Percentiles rank a stretch among this genome's conserved stretches.
Conservation (phyloP, 2,113 vertebrate species). For the Sinocyclocheilus anophthalmus region DNA sequence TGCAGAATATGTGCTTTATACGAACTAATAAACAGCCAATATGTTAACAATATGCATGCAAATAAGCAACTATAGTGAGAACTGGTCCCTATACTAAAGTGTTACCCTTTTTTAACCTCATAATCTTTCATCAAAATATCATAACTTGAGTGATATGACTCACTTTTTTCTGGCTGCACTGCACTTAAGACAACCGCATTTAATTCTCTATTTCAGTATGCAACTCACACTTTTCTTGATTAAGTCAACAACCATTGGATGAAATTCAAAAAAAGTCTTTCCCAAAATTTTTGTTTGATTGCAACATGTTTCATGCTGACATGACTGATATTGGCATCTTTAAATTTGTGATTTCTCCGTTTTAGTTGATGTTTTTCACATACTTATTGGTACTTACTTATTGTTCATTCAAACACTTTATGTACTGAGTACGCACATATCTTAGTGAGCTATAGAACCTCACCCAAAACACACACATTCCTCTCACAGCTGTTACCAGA, state of each 20-base stretch:
- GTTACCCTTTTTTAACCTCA: background rate
- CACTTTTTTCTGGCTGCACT: background rate
- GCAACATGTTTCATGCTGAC: background rate
- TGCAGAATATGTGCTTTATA: too few species aligned
- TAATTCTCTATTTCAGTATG: background rate
- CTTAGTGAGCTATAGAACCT: conserved; percentile 1
- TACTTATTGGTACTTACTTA: background rate
- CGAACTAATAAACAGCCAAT: too few species aligned
- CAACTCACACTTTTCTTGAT: background rate
- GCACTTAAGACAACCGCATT: background rate
- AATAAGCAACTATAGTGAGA: too few species aligned
- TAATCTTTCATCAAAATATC: background rate
- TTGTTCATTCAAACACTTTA: background rate
- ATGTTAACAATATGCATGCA: too few species aligned
- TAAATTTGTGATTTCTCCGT: background rate
- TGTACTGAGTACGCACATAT: background rate
- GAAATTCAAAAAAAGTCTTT: background rate
- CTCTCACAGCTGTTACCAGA: conserved; percentile 27
- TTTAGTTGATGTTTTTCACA: background rate
- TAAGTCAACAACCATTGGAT: background rate
- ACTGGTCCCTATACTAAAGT: too few species aligned
- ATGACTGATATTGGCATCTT: background rate
- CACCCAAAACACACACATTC: conserved; percentile 19
- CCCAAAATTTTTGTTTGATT: background rate
- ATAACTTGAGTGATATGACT: background rate